phyloP scores from a whole-genome alignment of 1,140 invertebrate species.

The Drosophila nigromelanica region DNA sequence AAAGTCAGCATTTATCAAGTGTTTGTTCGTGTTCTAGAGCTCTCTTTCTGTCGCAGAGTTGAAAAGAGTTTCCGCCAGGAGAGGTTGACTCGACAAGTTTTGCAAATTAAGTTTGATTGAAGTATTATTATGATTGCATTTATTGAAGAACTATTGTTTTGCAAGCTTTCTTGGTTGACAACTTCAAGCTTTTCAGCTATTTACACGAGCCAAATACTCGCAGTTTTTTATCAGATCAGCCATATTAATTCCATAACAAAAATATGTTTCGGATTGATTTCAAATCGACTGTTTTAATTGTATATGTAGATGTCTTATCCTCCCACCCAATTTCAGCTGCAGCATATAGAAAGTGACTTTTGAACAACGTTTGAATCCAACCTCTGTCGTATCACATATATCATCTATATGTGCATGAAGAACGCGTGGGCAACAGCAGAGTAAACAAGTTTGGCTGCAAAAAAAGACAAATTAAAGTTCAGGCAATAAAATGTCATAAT shows the following conservation, averaged over 20 bases:
- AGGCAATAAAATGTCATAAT: constrained; percentile 59
- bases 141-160: too few relatives aligned
- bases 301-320: too few relatives aligned
- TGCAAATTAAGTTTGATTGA: background rate
- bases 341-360: background rate
- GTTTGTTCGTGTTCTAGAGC: constrained; percentile 67
- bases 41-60: constrained; percentile 44
- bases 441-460: constrained; percentile 48
- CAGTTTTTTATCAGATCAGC: too few relatives aligned
- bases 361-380: constrained; percentile 41
- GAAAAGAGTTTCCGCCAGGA: constrained; percentile 14
- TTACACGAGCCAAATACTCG: too few relatives aligned
- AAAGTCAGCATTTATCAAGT: constrained; percentile 46
- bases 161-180: too few relatives aligned
- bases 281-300: too few relatives aligned
- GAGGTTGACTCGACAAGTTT: constrained; percentile 46
- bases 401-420: constrained; percentile 8
- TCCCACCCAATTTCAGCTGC: too few relatives aligned
- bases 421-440: constrained; percentile 45
- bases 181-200: background rate
- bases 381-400: constrained; percentile 15
- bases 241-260: too few relatives aligned
- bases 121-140: background rate
- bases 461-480: constrained; percentile 17
- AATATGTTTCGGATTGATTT: too few relatives aligned